Base-by-base conservation (phyloP, 2,113 vertebrate species). In the Nesoenas mayeri region DNA sequence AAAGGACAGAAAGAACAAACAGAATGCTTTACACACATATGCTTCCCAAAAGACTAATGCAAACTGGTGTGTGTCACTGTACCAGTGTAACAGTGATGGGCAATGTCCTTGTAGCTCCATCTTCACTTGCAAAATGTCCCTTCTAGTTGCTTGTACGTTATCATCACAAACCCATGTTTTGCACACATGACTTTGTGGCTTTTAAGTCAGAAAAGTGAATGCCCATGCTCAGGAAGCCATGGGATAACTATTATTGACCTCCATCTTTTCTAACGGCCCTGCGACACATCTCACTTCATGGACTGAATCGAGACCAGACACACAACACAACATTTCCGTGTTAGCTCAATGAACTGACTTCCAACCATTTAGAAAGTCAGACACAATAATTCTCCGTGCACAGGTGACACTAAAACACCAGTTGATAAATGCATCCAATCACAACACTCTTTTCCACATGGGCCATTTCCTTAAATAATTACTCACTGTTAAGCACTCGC, bases 341-440 rank as follows among this genome's bases (percentile, higher is more conserved):
- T 80, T 47, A 86, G 72, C 54, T 88, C 83, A 73, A 21, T 56
- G 64, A 56, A 42, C 48, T 56, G 72, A 62, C 51, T 94, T 96
- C 56, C 93, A 97, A 71, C 34, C 77, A 20, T 65, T 87, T 80
- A 65, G 80, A 90, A 95, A 92, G 14, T 86, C 80, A 94, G 93
- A 93, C 80, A 79, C 72, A 77, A 78, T 74, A 93, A 92, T 40
- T 72, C 79, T 92, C 80, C 9, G 2, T 91, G 75, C 61, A 87
- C 91, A 94, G 95, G 93, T 94, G 88, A 93, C 75, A 94, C 42
- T 42, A 70, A 95, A 94, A 96, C 42, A 78, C 73, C 57, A 78
- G 79, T 38, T 89, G 93, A 95, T 82, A 95, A 95, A 90, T n/a
- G 58, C 50, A 79, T 82, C 83, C 93, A 95, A 94, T 88, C 95